Conservation (phyloP, 2,113 vertebrate species). For the Lophochroa leadbeateri region DNA sequence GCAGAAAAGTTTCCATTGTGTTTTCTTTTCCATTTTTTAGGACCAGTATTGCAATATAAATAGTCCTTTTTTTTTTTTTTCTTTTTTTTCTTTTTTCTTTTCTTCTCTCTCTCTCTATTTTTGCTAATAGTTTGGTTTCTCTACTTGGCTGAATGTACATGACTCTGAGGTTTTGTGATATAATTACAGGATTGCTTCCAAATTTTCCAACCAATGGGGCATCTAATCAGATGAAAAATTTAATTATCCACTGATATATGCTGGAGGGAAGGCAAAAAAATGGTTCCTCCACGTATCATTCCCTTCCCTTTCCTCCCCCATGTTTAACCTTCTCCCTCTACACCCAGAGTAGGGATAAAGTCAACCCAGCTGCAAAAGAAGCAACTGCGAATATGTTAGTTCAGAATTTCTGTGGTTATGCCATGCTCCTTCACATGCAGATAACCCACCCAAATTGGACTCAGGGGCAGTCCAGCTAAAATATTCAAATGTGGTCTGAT, state of each 20-base stretch:
- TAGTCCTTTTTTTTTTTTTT: slow-evolving; percentile 22
- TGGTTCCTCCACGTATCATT: background rate
- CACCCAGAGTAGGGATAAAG: background rate
- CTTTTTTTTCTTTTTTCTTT: background rate
- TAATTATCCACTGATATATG: slow-evolving; percentile 61
- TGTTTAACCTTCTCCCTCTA: background rate
- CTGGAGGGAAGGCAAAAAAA: slow-evolving; percentile 21
- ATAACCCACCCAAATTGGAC: background rate
- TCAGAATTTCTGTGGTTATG: background rate
- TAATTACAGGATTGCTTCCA: slow-evolving; percentile 71
- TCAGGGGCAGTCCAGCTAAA: background rate
- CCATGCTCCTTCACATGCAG: background rate
- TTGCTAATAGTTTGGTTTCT: slow-evolving; percentile 73
- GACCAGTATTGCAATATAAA: slow-evolving; percentile 63
- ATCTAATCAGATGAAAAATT: slow-evolving; percentile 72
- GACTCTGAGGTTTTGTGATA: slow-evolving; percentile 69
- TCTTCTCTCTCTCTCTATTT: slow-evolving; percentile 19
- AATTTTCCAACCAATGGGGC: slow-evolving; percentile 65
- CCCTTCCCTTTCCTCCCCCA: background rate
- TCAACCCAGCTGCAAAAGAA: background rate
- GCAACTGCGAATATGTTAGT: background rate
- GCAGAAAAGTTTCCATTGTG: slow-evolving; percentile 73
- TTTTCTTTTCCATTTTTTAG: slow-evolving; percentile 65
- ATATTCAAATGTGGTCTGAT: background rate
- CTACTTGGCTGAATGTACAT: slow-evolving; percentile 63